phyloP scores from a whole-genome alignment of 1,140 invertebrate species.

The Aleiodes sp. region DNA sequence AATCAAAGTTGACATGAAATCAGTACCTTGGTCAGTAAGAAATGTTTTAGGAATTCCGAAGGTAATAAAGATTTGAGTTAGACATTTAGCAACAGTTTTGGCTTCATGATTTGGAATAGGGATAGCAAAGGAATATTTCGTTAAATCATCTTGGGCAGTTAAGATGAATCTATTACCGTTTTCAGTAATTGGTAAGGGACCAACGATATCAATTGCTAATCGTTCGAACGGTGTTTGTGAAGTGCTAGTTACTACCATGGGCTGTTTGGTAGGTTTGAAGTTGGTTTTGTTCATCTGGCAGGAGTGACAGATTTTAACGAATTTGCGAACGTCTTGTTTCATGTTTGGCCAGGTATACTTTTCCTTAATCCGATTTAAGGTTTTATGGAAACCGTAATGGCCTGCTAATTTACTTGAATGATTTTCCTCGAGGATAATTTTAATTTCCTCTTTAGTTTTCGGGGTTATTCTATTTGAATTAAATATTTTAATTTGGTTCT shows the following conservation, averaged over 20 bases:
- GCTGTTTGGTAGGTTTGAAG: constrained; percentile 36
- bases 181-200: constrained; percentile 41
- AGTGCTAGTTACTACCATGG: constrained; percentile 38
- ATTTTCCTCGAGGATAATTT: constrained; percentile 25
- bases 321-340: constrained; percentile 30
- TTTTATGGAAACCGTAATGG: constrained; percentile 45
- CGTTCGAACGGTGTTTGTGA: constrained; percentile 32
- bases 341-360: constrained; percentile 44
- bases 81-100: constrained; percentile 36
- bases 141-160: constrained; percentile 48
- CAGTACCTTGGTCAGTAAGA: constrained; percentile 48
- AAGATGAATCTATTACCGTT: constrained; percentile 48
- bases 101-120: constrained; percentile 43
- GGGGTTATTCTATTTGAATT: background rate
- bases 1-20: constrained; percentile 38
- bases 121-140: constrained; percentile 42
- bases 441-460: constrained; percentile 37
- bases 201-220: constrained; percentile 48
- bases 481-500: too few species aligned
- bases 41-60: constrained; percentile 49
- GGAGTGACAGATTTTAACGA: constrained; percentile 20
- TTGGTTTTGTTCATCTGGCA: constrained; percentile 40
- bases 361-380: constrained; percentile 39
- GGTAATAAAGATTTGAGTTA: background rate
- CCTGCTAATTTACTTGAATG: constrained; percentile 35